Evolutionary conservation across 2,797 vertebrate species (phyloP).

Genomic region (Hyperoplus lanceolatus): DNA sequence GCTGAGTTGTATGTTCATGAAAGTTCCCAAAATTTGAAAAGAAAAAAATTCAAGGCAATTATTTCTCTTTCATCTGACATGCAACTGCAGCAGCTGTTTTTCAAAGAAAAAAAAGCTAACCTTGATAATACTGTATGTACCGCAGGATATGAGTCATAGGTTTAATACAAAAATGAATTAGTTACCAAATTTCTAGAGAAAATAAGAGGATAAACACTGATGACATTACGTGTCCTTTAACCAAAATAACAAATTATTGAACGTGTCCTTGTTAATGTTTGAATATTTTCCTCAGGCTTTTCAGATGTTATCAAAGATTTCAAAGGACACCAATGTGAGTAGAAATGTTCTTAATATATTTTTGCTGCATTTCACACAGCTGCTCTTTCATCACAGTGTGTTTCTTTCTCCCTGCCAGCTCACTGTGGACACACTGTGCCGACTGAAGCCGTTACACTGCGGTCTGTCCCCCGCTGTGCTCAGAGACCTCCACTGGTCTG

Average conservation of each 20-base stretch:
- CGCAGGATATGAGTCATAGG: not conserved
- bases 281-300: constrained; percentile 83
- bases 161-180: not conserved
- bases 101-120: not conserved
- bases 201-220: not conserved
- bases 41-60: constrained; percentile 4
- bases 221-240: constrained; percentile 3
- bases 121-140: not conserved
- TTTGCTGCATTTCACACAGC: constrained; percentile 30
- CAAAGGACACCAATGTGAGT: constrained; percentile 87
- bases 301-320: constrained; percentile 86
- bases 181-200: not conserved
- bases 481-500: constrained; percentile 78
- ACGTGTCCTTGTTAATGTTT: not conserved
- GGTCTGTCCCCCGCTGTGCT: constrained; percentile 88
- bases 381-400: constrained; percentile 19
- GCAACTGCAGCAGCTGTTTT: not conserved
- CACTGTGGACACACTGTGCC: constrained; percentile 85
- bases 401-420: constrained; percentile 74
- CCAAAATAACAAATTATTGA: not conserved
- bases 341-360: constrained; percentile 25
- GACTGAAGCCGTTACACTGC: constrained; percentile 84
- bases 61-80: constrained; percentile 7
- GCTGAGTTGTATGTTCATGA: not conserved
- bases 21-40: not conserved